Evolutionary conservation across 1,140 invertebrate genomes (phyloP).

Genomic region (Ceratina calcarata): DNA sequence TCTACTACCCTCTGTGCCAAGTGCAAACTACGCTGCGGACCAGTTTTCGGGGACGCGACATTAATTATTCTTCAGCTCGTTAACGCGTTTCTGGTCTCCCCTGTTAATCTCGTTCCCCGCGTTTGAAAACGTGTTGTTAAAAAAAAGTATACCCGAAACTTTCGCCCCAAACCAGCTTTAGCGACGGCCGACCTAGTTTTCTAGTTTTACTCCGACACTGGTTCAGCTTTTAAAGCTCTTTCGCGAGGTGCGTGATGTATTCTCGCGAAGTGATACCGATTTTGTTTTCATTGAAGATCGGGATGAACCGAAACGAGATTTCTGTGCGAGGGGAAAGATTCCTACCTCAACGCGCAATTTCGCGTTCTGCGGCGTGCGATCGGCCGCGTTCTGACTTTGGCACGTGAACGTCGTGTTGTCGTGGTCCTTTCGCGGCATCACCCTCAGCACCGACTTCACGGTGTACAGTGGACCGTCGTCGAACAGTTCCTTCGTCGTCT

Average conservation of each 20-base stretch:
- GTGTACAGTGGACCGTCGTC: slow-evolving; percentile 90
- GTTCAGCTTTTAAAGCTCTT: too few species aligned
- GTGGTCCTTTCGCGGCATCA: slow-evolving; percentile 91
- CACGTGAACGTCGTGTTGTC: slow-evolving; percentile 95
- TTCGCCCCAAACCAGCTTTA: slow-evolving; percentile 14
- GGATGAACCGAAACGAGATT: too few species aligned
- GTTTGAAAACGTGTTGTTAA: slow-evolving; percentile 10
- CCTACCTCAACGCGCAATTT: slow-evolving; percentile 88
- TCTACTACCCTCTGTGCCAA: slow-evolving; percentile 14
- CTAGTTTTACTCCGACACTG: not conserved
- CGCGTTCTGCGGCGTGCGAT: slow-evolving; percentile 89
- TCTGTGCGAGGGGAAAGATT: too few species aligned
- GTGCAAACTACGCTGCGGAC: slow-evolving; percentile 47
- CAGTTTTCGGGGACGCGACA: slow-evolving; percentile 52
- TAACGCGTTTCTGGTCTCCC: slow-evolving; percentile 44
- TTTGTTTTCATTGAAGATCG: too few species aligned
- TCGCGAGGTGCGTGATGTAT: too few species aligned
- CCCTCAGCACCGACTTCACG: slow-evolving; percentile 90
- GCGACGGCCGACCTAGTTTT: slow-evolving; percentile 31
- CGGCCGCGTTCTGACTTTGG: slow-evolving; percentile 93
- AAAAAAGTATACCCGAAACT: slow-evolving; percentile 36
- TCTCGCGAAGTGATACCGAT: too few species aligned
- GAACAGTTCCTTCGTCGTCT: slow-evolving; percentile 87
- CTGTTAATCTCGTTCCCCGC: slow-evolving; percentile 51
- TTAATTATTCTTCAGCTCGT: slow-evolving; percentile 63